Conservation (phyloP, 2,888 invertebrate genomes). For the Siphlonurus alternatus region DNA sequence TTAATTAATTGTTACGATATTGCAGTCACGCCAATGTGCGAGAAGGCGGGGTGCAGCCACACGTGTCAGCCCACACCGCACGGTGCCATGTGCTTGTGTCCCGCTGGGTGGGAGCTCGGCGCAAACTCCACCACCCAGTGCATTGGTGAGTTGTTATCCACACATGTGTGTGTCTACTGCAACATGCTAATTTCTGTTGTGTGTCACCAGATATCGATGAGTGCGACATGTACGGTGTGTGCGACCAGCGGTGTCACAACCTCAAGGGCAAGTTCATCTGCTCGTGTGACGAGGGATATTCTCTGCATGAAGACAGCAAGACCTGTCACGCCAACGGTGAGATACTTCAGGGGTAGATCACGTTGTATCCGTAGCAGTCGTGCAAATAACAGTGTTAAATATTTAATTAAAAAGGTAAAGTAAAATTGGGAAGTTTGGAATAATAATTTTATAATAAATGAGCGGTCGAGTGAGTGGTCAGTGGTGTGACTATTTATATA, state of each 20-base stretch:
- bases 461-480: no score
- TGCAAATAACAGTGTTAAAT: no score
- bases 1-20: no score
- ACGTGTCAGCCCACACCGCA: slow-evolving; percentile 12
- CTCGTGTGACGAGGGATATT: slow-evolving; percentile 41
- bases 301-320: slow-evolving; percentile 30
- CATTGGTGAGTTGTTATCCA: slow-evolving; percentile 2
- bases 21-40: no score
- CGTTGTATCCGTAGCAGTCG: no score
- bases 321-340: slow-evolving; percentile 34
- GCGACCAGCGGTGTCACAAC: slow-evolving; percentile 52
- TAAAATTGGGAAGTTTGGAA: no score
- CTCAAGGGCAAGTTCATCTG: slow-evolving; percentile 40
- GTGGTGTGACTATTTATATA: no score
- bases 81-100: slow-evolving; percentile 36
- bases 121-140: slow-evolving; percentile 20
- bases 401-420: no score
- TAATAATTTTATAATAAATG: no score
- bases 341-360: no score
- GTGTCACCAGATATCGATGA: slow-evolving; percentile 38
- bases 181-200: background rate
- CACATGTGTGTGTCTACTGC: background rate
- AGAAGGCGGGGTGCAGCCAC: slow-evolving; percentile 12
- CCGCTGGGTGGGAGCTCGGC: slow-evolving; percentile 21
- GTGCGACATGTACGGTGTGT: slow-evolving; percentile 42